A percentile compares a stretch with the other conserved stretches of the same genome.
Evolutionary conservation across 2,888 invertebrate species (phyloP).

Genomic region (Tuberolachnus salignus): DNA sequence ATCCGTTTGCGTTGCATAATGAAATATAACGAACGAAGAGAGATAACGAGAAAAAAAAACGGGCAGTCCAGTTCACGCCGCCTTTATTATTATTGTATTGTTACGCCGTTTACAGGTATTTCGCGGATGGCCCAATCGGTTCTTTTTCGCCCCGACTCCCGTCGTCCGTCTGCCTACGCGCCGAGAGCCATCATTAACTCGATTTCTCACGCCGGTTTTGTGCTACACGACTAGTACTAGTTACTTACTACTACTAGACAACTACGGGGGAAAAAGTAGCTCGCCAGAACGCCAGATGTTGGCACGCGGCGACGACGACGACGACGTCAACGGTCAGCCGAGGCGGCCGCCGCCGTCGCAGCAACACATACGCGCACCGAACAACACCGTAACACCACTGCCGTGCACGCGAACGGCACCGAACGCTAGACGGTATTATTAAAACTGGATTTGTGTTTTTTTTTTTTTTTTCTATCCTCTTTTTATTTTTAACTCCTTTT

Average conservation of each 20-base stretch:
- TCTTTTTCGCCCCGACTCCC: background rate
- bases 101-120: background rate
- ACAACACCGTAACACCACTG: background rate
- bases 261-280: constrained; percentile 5
- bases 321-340: background rate
- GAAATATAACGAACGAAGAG: too few relatives aligned
- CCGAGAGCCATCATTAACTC: background rate
- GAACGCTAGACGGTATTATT: constrained; percentile 36
- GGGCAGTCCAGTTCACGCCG: too few relatives aligned
- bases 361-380: constrained; percentile 12
- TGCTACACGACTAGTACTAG: constrained; percentile 15
- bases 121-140: background rate
- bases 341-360: background rate
- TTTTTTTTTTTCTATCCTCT: constrained; percentile 1
- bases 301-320: constrained; percentile 5
- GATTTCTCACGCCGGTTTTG: background rate
- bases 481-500: constrained; percentile 44
- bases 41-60: too few relatives aligned
- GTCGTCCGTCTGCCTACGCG: too few relatives aligned
- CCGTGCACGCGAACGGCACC: constrained; percentile 11
- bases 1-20: too few relatives aligned
- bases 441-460: constrained; percentile 48
- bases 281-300: constrained; percentile 22
- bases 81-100: background rate
- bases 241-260: background rate